Evolutionary conservation across 2,797 vertebrate species (phyloP), one percentile per base, ranked within the genome.

Genomic region (Emys orbicularis): DNA sequence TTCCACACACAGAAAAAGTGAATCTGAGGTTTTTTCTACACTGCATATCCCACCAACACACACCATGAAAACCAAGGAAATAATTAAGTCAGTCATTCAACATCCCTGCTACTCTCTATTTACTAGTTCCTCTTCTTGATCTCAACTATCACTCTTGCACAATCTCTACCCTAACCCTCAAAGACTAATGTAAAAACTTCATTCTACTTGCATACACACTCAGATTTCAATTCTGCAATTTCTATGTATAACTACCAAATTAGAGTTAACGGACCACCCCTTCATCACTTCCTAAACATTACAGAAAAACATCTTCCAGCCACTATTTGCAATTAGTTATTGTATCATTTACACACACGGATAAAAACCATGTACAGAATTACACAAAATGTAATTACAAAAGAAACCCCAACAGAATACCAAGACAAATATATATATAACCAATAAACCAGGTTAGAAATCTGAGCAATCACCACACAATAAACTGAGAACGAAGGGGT

Each of bases 171-270:
- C 65, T 74, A 54, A 0, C 47, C 61, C 10, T 41, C 68, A 37
- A 72, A 4, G 2, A 57, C 1, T 1, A 88, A 90, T 12, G 6
- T 29, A 68, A 12, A 81, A 57, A 68, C 1, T 0, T 4, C 29
- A 77, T 49, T 49, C 27, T 77, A 77, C 49, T 77, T 77, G 44
- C 44, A 77, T 49, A 29, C 29, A 47, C 1, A 1, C 3, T n/a
- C 13, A 59, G 83, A 68, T 88, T 81, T 37, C 72, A 86, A 29
- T 37, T 68, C 59, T 3, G 4, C 86, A 90, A 4, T 5, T 79
- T 52, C 25, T 53, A 50, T 12, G 23, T 8, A 16, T 1, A 65
- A 82, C 9, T 15, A n/a, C 27, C 76, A 86, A 84, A 85, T 2
- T 65, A 50, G 47, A 90, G 88, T 9, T 74, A 27, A 7, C 15